phyloP scores from a whole-genome alignment of 2,797 vertebrate genomes.

The Enteromius unitaeniatus region DNA sequence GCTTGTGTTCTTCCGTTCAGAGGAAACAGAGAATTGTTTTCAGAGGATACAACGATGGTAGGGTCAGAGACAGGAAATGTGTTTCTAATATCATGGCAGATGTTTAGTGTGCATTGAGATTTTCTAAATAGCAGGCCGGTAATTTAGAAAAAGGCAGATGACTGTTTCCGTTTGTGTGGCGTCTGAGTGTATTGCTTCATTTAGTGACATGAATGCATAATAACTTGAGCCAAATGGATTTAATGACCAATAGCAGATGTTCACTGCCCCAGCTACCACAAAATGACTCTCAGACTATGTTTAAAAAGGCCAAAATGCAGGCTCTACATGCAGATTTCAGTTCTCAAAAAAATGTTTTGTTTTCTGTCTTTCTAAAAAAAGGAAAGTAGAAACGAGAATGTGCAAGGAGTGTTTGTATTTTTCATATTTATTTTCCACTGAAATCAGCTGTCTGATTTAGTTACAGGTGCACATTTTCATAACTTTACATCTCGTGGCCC shows the following conservation, averaged over 20 bases:
- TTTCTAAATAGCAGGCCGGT: conserved; percentile 50
- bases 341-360: not conserved
- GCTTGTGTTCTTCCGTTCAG: conserved; percentile 57
- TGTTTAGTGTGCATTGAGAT: conserved; percentile 73
- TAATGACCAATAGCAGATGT: conserved; percentile 52
- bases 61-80: conserved; percentile 72
- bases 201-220: conserved; percentile 41
- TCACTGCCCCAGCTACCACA: conserved; percentile 27
- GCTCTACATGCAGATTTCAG: not conserved
- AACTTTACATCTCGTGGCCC: conserved; percentile 7
- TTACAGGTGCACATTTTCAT: conserved; percentile 20
- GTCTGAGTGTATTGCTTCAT: conserved; percentile 23
- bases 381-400: not conserved
- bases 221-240: conserved; percentile 45
- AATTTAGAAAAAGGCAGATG: conserved; percentile 31
- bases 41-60: conserved; percentile 64
- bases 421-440: not conserved
- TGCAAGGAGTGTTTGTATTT: not conserved
- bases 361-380: not conserved
- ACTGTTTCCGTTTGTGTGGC: conserved; percentile 33
- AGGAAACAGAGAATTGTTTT: conserved; percentile 67
- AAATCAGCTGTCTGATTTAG: not conserved
- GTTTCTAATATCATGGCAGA: conserved; percentile 76
- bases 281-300: not conserved
- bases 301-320: not conserved